Base-by-base conservation (phyloP, 1,140 invertebrate species). In the Trissolcus basalis region DNA sequence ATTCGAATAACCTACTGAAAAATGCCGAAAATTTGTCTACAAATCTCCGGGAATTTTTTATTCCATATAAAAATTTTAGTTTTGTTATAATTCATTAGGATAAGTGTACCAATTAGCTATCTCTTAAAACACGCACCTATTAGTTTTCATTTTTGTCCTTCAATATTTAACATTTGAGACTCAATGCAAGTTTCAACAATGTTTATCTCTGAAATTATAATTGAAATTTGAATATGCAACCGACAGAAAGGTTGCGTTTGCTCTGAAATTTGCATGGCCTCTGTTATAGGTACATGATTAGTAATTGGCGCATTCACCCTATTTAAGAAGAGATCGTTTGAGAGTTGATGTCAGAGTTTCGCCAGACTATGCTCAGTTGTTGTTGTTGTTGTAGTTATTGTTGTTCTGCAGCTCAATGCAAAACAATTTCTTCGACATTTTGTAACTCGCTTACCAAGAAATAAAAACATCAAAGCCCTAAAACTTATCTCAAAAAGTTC, bases 1-100 rank as follows among this genome's bases (percentile, higher is more conserved):
- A 65, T 74, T 74, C 39, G 63, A 68, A 74, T 63, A 74, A 43
- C 50, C 63, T 63, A 74, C 53, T 43, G 47, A 68, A 68, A 61
- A 68, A 12, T 12, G 11, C 13, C 43, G 12, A 44, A 13, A 10
- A 13, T 11, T 7, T 12, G 11, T 61, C 56, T 55, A 61, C 61
- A 67, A 74, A 61, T 67, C 56, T 67, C 50, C 41, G 36, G 10
- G 11, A 9, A 44, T 12, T n/a, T 73, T 36, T n/a, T 63, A 15
- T 51, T 50, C 5, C 19, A 27, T 27, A 27, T 27, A 27, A 27
- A 27, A 27, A 27, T 27, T 27, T 6, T 3, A 27, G 19, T 27
- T 27, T 27, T 27, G 19, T 27, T 27, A 27, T 1, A 27, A 27
- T 27, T 27, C 19, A 6, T 27, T 27, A 27, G 19, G 19, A 27